Percentiles rank a stretch among this genome's conserved stretches.
Evolutionary conservation across 1,140 invertebrate genomes (phyloP).

Genomic region (Solenopsis invicta): DNA sequence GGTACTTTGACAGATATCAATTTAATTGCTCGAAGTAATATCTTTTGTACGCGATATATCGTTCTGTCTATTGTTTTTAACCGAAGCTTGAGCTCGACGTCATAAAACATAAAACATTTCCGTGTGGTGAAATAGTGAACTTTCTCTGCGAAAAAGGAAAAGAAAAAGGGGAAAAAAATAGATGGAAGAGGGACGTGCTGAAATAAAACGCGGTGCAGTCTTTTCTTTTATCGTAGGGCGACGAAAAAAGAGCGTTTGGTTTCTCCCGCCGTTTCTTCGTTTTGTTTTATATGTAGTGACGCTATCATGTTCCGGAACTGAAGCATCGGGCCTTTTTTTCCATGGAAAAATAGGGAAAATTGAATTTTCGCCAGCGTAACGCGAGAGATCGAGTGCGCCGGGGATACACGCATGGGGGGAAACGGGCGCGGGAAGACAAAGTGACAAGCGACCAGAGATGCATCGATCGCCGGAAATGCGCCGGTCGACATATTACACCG

Average conservation of each 20-base stretch:
- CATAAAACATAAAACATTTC: constrained; percentile 10
- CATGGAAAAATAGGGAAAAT: constrained; percentile 57
- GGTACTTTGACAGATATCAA: neutral
- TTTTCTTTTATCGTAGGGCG: neutral
- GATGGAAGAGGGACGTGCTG: neutral
- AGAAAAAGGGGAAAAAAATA: neutral
- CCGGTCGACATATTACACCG: constrained; percentile 38
- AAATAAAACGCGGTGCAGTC: constrained; percentile 29
- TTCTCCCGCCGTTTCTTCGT: constrained; percentile 15
- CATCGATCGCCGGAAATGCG: constrained; percentile 38
- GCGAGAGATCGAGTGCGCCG: neutral
- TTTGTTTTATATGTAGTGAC: constrained; percentile 31
- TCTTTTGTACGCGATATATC: neutral
- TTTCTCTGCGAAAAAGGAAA: neutral
- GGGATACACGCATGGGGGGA: neutral
- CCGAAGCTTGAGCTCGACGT: neutral
- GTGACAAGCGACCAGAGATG: constrained; percentile 44
- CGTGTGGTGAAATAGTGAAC: constrained; percentile 1
- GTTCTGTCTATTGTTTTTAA: constrained; percentile 19
- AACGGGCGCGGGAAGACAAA: constrained; percentile 32
- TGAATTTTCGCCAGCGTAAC: constrained; percentile 47
- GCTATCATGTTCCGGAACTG: constrained; percentile 37
- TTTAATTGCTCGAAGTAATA: constrained; percentile 16
- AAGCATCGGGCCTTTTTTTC: constrained; percentile 25
- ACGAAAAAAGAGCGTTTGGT: constrained; percentile 36